Evolutionary conservation across 92 coral and sea anemone species (phyloP).

Genomic region (Zoanthus sansibaricus): DNA sequence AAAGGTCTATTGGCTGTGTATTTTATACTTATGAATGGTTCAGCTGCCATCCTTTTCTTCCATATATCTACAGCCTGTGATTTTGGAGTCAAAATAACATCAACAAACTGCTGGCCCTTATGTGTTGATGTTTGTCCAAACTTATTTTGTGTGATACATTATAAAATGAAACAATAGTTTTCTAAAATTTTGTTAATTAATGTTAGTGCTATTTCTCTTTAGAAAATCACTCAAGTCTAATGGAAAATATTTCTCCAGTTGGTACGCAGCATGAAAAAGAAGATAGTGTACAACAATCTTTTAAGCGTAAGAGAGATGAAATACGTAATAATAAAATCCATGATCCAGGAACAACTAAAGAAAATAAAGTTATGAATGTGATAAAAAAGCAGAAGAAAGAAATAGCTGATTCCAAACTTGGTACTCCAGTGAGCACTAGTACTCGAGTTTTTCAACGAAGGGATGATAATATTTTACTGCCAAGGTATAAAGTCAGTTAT

Average conservation of each 20-base stretch:
- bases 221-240: not conserved
- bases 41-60: no score
- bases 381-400: slow-evolving; percentile 58
- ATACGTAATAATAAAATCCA: not conserved
- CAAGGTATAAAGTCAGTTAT: slow-evolving; percentile 62
- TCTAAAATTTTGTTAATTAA: no score
- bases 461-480: slow-evolving; percentile 79
- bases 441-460: slow-evolving; percentile 82
- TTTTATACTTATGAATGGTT: no score
- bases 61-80: no score
- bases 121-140: no score
- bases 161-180: no score
- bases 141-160: no score
- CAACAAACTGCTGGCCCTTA: no score
- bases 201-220: no score
- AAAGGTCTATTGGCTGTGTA: no score
- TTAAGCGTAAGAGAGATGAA: slow-evolving; percentile 75
- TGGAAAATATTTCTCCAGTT: not conserved
- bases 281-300: slow-evolving; percentile 54
- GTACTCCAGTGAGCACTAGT: slow-evolving; percentile 93
- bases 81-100: no score
- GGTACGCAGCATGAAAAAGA: not conserved
- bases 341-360: not conserved
- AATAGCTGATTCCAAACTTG: slow-evolving; percentile 29
- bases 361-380: slow-evolving; percentile 31